Evolutionary conservation across 2,113 vertebrate species (phyloP).

Genomic region (Perca schrenkii): DNA sequence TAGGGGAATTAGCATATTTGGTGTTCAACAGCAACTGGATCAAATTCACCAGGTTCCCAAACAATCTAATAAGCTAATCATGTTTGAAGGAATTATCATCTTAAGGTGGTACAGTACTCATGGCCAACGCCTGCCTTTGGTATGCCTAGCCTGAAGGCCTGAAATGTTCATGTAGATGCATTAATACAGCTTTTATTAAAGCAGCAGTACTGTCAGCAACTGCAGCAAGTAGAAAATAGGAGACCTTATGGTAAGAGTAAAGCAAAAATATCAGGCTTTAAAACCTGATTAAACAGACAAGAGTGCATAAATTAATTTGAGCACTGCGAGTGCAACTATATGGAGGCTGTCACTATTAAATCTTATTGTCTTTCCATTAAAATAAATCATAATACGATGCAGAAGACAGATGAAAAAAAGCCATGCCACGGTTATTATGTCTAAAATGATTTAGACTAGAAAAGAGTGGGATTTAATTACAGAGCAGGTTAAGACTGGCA

Average conservation of each 20-base stretch:
- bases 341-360: not conserved
- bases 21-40: slow-evolving; percentile 1
- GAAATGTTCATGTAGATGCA: slow-evolving; percentile 16
- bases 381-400: not conserved
- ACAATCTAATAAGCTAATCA: slow-evolving; percentile 16
- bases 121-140: slow-evolving; percentile 37
- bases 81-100: slow-evolving; percentile 32
- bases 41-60: not conserved
- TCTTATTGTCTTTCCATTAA: not conserved
- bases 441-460: not conserved
- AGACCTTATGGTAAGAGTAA: not conserved
- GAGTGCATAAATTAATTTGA: not conserved
- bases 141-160: slow-evolving; percentile 51
- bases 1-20: slow-evolving; percentile 21
- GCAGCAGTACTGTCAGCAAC: not conserved
- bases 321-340: not conserved
- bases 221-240: not conserved
- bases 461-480: slow-evolving; percentile 14
- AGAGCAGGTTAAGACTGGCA: slow-evolving; percentile 47
- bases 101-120: slow-evolving; percentile 2
- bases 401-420: not conserved
- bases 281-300: not conserved
- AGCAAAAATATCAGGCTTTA: not conserved
- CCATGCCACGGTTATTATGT: not conserved
- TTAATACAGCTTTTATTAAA: slow-evolving; percentile 18